These are phyloP conservation scores for Sycobia sp. DNA, from an alignment of 1,140 invertebrate genomes.

Conservation along the genomic window DNA sequence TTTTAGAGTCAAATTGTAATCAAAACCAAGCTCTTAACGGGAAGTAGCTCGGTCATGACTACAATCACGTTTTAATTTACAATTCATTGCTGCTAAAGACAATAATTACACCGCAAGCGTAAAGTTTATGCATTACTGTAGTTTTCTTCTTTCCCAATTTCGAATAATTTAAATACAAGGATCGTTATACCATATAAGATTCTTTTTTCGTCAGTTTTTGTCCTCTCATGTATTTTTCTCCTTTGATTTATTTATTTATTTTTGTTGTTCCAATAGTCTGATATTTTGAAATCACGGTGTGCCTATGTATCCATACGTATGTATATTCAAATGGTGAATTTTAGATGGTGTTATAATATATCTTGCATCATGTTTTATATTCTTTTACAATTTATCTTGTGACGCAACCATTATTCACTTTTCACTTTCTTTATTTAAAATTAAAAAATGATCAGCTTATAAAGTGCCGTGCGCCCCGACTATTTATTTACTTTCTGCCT, in stretches of 20 bases:
- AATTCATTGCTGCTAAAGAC: conserved; percentile 42
- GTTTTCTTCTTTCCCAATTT: conserved; percentile 29
- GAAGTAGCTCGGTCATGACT: conserved; percentile 33
- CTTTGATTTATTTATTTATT: too few species aligned
- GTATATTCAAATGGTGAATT: conserved; percentile 7
- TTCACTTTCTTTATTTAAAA: neutral
- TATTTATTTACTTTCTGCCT: neutral
- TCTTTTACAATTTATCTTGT: neutral
- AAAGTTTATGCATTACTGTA: conserved; percentile 35
- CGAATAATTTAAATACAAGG: conserved; percentile 26
- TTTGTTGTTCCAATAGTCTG: neutral
- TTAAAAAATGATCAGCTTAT: conserved; percentile 7
- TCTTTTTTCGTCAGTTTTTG: conserved; percentile 4
- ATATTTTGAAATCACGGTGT: conserved; percentile 12
- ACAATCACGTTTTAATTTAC: conserved; percentile 38
- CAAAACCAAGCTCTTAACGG: conserved; percentile 29
- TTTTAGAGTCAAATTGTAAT: conserved; percentile 34
- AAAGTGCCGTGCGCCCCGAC: neutral
- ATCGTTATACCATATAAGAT: conserved; percentile 25
- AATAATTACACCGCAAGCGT: conserved; percentile 39
- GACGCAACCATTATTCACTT: too few species aligned
- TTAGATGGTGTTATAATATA: neutral
- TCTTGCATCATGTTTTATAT: neutral
- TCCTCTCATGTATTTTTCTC: conserved; percentile 14
- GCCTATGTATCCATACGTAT: conserved; percentile 13